phyloP scores from a whole-genome alignment of 2,888 invertebrate species.

The Hermodice carunculata region DNA sequence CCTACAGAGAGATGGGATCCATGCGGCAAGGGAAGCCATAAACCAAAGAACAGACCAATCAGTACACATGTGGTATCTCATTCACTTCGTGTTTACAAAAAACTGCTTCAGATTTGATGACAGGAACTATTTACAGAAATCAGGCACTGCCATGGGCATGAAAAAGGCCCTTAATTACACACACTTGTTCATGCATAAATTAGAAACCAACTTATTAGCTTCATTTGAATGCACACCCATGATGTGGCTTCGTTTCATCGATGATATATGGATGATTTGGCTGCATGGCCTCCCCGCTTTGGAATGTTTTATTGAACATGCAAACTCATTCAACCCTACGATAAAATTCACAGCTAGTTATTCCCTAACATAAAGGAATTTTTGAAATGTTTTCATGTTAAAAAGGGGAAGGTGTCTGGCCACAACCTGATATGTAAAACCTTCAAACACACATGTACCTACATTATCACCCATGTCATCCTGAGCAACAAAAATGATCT shows the following conservation, averaged over 20 bases:
- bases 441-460: no score
- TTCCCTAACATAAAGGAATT: no score
- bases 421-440: no score
- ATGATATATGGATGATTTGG: neutral
- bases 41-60: neutral
- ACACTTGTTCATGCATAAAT: constrained; percentile 31
- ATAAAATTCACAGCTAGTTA: no score
- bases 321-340: no score
- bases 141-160: constrained; percentile 38
- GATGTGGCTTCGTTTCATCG: neutral
- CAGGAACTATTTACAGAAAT: constrained; percentile 19
- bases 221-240: neutral
- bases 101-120: constrained; percentile 31
- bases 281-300: no score
- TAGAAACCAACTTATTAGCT: constrained; percentile 9
- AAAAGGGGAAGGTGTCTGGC: no score
- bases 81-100: neutral
- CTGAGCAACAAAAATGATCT: no score
- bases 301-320: no score
- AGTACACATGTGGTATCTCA: neutral
- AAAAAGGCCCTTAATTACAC: constrained; percentile 33
- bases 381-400: no score
- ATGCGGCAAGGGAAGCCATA: neutral
- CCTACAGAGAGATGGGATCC: neutral
- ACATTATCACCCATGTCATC: no score